These are phyloP conservation scores for Litocranius walleri DNA, from an alignment of 2,113 vertebrate genomes.

Conservation along the genomic window DNA sequence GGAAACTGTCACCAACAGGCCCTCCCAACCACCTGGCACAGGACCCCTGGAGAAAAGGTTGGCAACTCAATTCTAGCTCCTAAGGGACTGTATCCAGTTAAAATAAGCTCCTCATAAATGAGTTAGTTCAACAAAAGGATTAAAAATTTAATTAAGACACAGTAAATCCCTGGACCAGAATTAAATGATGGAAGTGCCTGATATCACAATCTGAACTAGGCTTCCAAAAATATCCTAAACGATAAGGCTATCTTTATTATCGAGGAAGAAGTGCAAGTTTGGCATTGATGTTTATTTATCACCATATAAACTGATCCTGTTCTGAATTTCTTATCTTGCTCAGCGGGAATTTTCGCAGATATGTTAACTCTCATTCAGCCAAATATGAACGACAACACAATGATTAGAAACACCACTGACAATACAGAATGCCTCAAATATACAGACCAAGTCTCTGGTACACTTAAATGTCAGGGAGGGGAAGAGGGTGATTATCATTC, in stretches of 20 bases:
- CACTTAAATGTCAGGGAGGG: background rate
- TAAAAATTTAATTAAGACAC: conserved; percentile 23
- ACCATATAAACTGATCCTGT: background rate
- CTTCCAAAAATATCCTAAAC: background rate
- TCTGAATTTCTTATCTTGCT: background rate
- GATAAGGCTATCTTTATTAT: background rate
- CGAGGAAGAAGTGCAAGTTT: background rate
- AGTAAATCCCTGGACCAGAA: background rate
- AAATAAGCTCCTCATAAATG: background rate
- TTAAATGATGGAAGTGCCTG: background rate
- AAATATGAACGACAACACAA: background rate
- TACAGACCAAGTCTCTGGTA: background rate
- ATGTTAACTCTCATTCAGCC: background rate
- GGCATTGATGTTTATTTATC: background rate
- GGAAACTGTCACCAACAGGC: background rate
- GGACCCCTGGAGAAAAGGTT: background rate
- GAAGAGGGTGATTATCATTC: background rate
- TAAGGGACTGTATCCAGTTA: background rate
- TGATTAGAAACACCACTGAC: background rate
- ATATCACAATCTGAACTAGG: background rate
- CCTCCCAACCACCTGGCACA: background rate
- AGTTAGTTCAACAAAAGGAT: background rate
- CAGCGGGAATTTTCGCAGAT: background rate
- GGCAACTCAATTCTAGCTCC: background rate
- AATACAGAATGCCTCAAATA: background rate